phyloP scores from a whole-genome alignment of 2,113 vertebrate genomes.

The Illadopsis cleaveri region DNA sequence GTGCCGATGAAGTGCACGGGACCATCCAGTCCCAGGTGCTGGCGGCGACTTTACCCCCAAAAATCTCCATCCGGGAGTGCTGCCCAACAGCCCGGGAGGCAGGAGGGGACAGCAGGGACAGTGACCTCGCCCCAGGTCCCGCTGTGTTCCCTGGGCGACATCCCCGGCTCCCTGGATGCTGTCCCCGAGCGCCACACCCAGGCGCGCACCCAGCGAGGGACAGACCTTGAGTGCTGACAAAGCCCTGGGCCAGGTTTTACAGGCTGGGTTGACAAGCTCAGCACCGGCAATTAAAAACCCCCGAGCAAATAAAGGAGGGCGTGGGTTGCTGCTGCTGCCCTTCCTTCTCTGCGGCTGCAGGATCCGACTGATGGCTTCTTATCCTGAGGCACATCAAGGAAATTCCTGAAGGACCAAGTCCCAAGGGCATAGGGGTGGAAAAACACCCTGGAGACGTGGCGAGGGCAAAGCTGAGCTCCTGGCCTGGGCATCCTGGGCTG shows the following conservation, averaged over 20 bases:
- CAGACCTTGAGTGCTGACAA: background rate
- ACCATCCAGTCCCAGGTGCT: background rate
- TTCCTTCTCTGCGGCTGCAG: background rate
- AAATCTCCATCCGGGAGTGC: fast-evolving
- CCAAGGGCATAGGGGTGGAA: background rate
- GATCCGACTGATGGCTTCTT: background rate
- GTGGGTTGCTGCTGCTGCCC: background rate
- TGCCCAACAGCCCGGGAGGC: fast-evolving
- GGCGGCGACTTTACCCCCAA: background rate
- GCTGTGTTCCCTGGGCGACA: fast-evolving
- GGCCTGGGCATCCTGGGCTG: background rate
- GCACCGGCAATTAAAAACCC: background rate
- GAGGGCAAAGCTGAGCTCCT: background rate
- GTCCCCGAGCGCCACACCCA: background rate
- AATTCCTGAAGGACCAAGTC: background rate
- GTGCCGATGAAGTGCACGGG: fast-evolving
- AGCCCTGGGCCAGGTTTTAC: background rate
- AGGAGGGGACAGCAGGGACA: background rate
- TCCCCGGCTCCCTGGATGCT: background rate
- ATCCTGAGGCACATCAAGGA: constrained; percentile 17
- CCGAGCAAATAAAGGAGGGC: constrained; percentile 40
- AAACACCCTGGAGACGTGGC: background rate
- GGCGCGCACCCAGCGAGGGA: background rate
- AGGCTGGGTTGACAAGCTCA: background rate
- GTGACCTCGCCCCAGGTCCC: background rate